phyloP scores from a whole-genome alignment of 2,888 invertebrate genomes.

The Mantis religiosa region DNA sequence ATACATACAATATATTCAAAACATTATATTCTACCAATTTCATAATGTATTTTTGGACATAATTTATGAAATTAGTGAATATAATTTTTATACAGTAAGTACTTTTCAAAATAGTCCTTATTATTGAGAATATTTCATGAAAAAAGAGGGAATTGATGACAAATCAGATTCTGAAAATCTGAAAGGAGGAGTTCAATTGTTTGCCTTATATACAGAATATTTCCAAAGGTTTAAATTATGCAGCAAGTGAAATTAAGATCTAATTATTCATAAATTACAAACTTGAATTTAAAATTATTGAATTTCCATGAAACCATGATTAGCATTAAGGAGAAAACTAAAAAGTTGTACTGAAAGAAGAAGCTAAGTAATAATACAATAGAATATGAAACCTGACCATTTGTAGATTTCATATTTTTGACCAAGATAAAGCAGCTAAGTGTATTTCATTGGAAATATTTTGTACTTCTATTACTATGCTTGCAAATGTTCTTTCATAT shows the following conservation, averaged over 20 bases:
- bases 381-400: neutral
- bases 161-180: neutral
- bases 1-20: too few relatives aligned
- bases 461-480: neutral
- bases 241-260: neutral
- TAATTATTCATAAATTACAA: neutral
- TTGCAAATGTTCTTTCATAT: neutral
- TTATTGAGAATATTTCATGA: neutral
- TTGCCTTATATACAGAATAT: neutral
- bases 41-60: too few relatives aligned
- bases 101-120: too few relatives aligned
- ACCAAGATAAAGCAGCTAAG: neutral
- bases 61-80: too few relatives aligned
- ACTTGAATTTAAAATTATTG: too few relatives aligned
- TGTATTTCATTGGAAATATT: neutral
- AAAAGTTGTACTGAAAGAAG: neutral
- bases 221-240: neutral
- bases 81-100: too few relatives aligned
- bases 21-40: too few relatives aligned
- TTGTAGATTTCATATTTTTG: neutral
- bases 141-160: neutral
- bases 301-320: neutral
- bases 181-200: neutral
- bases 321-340: neutral
- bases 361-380: neutral